Evolutionary conservation across 2,888 invertebrate genomes (phyloP), one percentile per base, ranked within the genome.

Genomic region (Melikaiella ostensackeni): DNA sequence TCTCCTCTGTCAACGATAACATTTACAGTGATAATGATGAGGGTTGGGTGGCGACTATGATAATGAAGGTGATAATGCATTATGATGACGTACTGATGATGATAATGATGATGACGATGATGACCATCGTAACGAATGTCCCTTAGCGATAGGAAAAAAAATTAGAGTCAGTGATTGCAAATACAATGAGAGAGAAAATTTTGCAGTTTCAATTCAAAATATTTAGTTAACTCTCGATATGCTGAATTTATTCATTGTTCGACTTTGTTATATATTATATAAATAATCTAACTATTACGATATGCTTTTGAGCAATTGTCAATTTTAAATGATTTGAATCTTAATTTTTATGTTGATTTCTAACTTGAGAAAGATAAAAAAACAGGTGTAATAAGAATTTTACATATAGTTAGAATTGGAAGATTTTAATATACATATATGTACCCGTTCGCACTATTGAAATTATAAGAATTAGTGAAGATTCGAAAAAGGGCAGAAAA

Each of bases 1-100:
- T 84, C 81, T 84, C 83, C 82, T 82, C 81, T 78, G 80, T 81
- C 81, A 81, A 80, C 81, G 80, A 83, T 82, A 81, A 77, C 78
- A 77, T 79, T 73, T 63, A 80, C 64, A 74, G 74, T 74, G 78
- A 74, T 75, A 75, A 75, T 74, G 55, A 75, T 77, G 74, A 73
- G 78, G 76, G 70, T 74, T 70, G 75, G 79, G 74, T 77, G 78
- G 57, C 61, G 70, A 74, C 21, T 38, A 63, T 19, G 66, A 77
- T 75, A 27, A 75, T 74, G 63, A 74, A 75, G 76, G 79, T 63
- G 50, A 63, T 63, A 33, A 63, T 38, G 61, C 59, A 64, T 75
- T 38, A 70, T 35, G 38, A 76, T 70, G 76, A 76, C 50, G 63
- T 11, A 63, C 63, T 63, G 21, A 63, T 38, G 35, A 63, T 33